Evolutionary conservation across 2,888 invertebrate genomes (phyloP).

Genomic region (Lumbricus terrestris): DNA sequence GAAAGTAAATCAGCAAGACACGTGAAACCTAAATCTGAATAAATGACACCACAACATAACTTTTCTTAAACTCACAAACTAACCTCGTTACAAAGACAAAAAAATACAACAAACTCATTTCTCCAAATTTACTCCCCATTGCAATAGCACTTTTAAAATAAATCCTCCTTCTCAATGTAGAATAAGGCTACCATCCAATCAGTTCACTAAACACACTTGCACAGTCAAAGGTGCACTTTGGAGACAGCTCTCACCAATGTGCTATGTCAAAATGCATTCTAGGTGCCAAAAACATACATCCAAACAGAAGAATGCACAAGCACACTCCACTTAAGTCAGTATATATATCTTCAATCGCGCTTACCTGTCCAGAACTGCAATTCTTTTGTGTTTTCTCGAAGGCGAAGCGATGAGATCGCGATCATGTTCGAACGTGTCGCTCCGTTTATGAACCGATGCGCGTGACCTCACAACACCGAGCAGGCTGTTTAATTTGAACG

Average conservation of each 20-base stretch:
- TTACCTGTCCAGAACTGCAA: not conserved
- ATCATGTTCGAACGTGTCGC: not conserved
- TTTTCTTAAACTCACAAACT: too few species aligned
- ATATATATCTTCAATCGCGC: not conserved
- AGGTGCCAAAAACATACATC: not conserved
- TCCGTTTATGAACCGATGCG: not conserved
- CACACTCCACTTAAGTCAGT: not conserved
- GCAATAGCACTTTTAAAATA: too few species aligned
- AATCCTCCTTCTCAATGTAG: too few species aligned
- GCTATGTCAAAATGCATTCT: too few species aligned
- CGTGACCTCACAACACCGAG: conserved; percentile 45
- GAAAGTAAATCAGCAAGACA: too few species aligned
- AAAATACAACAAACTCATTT: too few species aligned
- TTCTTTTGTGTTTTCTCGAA: conserved; percentile 8
- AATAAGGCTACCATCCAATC: not conserved
- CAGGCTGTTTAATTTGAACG: conserved; percentile 45
- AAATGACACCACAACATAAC: too few species aligned
- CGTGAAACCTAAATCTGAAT: too few species aligned
- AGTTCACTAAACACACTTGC: not conserved
- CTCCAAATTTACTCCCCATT: too few species aligned
- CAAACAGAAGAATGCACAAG: not conserved
- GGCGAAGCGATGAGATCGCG: conserved; percentile 53
- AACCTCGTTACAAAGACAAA: too few species aligned
- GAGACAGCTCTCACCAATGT: not conserved
- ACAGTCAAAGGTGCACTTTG: not conserved